Conservation (phyloP, 2,797 vertebrate species). For the Poeciliopsis turneri region DNA sequence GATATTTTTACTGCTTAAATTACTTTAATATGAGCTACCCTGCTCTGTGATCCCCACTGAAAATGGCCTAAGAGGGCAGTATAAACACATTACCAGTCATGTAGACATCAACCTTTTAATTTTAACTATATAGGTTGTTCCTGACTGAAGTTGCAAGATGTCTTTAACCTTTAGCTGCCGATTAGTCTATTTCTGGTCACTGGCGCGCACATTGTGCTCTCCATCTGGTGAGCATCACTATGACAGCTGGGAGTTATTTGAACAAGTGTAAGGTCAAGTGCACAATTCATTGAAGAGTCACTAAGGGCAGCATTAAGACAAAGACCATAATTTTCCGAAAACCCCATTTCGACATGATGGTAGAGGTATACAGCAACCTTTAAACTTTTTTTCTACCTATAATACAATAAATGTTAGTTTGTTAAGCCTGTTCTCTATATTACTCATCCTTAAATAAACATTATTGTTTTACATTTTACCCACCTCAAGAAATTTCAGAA, state of each 20-base stretch:
- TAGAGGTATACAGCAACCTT: neutral
- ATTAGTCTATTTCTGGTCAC: slow-evolving; percentile 12
- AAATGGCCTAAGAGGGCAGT: neutral
- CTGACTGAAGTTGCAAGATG: neutral
- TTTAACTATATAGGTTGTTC: neutral
- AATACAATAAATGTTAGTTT: neutral
- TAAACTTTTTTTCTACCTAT: neutral
- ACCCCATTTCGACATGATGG: slow-evolving; percentile 13
- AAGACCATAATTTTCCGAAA: slow-evolving; percentile 2
- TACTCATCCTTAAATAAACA: neutral
- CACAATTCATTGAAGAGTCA: slow-evolving; percentile 51
- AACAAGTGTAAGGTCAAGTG: slow-evolving; percentile 45
- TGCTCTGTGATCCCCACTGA: neutral
- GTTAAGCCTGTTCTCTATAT: neutral
- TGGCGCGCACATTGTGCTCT: slow-evolving; percentile 12
- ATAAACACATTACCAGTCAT: slow-evolving; percentile 1
- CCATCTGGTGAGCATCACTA: slow-evolving; percentile 44
- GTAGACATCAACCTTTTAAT: neutral
- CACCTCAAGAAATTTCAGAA: neutral
- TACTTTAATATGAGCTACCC: neutral
- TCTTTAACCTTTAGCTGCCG: slow-evolving; percentile 8
- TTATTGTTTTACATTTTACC: neutral
- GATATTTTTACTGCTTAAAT: neutral
- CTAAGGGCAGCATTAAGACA: slow-evolving; percentile 37
- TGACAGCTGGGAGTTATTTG: slow-evolving; percentile 46